Conservation (phyloP, 2,113 vertebrate species). For the Hemibagrus wyckioides region DNA sequence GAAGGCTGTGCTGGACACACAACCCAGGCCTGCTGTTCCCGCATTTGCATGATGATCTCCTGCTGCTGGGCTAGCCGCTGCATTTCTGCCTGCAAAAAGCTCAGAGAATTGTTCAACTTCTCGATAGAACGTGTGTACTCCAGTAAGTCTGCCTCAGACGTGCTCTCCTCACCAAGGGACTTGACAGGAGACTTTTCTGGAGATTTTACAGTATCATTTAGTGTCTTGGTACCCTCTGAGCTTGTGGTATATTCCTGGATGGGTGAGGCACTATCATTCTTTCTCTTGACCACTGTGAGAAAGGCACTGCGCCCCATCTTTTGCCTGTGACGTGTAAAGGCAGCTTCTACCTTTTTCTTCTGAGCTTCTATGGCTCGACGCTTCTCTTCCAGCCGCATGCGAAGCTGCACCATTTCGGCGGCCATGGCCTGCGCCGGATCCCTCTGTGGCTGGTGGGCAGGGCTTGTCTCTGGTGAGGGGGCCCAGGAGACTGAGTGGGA, state of each 20-base stretch:
- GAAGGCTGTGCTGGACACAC: constrained; percentile 84
- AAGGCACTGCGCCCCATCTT: constrained; percentile 95
- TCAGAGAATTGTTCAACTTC: constrained; percentile 89
- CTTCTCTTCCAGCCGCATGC: constrained; percentile 96
- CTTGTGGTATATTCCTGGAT: constrained; percentile 80
- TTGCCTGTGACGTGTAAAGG: constrained; percentile 90
- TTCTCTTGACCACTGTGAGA: constrained; percentile 92
- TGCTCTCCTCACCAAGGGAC: constrained; percentile 72
- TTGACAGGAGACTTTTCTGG: constrained; percentile 60
- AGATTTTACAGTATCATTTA: constrained; percentile 47
- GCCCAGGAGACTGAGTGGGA: constrained; percentile 89
- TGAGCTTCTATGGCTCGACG: constrained; percentile 95
- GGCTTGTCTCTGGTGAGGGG: constrained; percentile 83
- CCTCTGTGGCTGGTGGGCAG: constrained; percentile 72
- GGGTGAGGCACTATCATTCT: constrained; percentile 81
- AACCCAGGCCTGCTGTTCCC: constrained; percentile 92
- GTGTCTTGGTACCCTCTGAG: constrained; percentile 74
- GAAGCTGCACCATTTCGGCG: constrained; percentile 93
- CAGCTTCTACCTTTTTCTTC: constrained; percentile 96
- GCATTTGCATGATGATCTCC: constrained; percentile 96
- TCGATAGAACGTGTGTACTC: constrained; percentile 96
- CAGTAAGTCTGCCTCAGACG: constrained; percentile 82
- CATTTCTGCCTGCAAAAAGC: constrained; percentile 95
- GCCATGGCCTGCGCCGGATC: constrained; percentile 93
- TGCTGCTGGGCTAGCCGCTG: constrained; percentile 94